Percentiles rank a stretch among this genome's conserved stretches.
phyloP scores from a whole-genome alignment of 2,888 invertebrate species.

The Conomelus anceps region DNA sequence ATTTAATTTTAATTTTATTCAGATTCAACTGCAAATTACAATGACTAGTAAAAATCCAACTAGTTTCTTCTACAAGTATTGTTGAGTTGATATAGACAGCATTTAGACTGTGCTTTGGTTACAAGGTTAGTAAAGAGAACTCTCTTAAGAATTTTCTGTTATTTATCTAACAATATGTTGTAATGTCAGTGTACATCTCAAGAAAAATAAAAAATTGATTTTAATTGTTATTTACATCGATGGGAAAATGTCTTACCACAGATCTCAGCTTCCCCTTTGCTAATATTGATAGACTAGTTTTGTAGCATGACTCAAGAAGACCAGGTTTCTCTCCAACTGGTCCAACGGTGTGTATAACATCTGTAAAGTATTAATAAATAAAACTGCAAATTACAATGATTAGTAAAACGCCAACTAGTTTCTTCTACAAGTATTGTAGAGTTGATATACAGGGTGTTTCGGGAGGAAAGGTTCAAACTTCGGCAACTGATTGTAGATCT shows the following conservation, averaged over 20 bases:
- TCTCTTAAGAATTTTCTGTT: too few relatives aligned
- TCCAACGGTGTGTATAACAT: slow-evolving; percentile 86
- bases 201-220: too few relatives aligned
- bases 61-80: not conserved
- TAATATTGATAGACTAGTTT: slow-evolving; percentile 54
- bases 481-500: too few relatives aligned
- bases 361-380: slow-evolving; percentile 47
- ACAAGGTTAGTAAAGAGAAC: too few relatives aligned
- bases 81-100: not conserved
- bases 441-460: too few relatives aligned
- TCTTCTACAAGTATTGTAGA: not conserved
- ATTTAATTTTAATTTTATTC: too few relatives aligned
- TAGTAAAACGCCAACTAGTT: too few relatives aligned
- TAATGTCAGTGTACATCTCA: too few relatives aligned
- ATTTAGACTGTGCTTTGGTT: too few relatives aligned
- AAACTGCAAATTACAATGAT: not conserved
- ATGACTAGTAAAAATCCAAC: not conserved
- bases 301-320: slow-evolving; percentile 62
- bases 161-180: too few relatives aligned
- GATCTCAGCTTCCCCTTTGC: slow-evolving; percentile 52
- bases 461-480: too few relatives aligned
- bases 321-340: slow-evolving; percentile 65
- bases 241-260: slow-evolving; percentile 44
- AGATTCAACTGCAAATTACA: not conserved
- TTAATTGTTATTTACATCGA: too few relatives aligned